These are phyloP conservation scores for Hemicordylus capensis DNA, from an alignment of 2,113 vertebrate genomes.

Conservation along the genomic window DNA sequence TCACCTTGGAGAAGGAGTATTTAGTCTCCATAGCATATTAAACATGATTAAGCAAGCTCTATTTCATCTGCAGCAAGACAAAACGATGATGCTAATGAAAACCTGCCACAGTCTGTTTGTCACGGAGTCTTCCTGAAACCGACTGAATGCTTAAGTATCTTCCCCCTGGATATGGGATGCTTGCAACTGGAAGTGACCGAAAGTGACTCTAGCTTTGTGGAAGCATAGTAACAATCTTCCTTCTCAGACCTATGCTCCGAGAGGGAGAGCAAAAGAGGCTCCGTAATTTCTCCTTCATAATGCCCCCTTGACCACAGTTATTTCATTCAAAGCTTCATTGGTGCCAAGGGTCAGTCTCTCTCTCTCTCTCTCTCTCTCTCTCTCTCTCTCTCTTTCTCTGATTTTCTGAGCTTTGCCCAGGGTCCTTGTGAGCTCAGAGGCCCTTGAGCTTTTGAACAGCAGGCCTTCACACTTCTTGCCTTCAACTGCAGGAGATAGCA, in stretches of 20 bases:
- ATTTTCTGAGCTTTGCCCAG: not conserved
- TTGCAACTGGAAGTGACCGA: not conserved
- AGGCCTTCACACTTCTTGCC: not conserved
- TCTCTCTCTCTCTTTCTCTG: not conserved
- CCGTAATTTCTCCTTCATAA: not conserved
- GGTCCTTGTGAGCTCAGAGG: not conserved
- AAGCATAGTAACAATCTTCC: not conserved
- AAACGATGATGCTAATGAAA: slow-evolving; percentile 32
- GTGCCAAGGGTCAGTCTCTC: not conserved
- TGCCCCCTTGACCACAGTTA: not conserved
- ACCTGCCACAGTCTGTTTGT: slow-evolving; percentile 24
- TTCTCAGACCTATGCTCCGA: not conserved
- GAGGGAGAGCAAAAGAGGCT: not conserved
- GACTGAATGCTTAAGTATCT: not conserved
- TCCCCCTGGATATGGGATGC: not conserved
- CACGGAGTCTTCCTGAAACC: not conserved
- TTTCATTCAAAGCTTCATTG: slow-evolving; percentile 22
- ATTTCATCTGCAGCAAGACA: slow-evolving; percentile 31
- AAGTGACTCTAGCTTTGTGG: not conserved
- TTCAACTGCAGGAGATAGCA: not conserved
- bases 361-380: too few species aligned
- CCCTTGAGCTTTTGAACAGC: not conserved
- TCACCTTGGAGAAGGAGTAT: not conserved
- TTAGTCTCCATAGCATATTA: slow-evolving; percentile 20
- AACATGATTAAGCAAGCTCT: not conserved